Evolutionary conservation across 2,888 invertebrate species (phyloP).

Genomic region (Maniola hyperantus): DNA sequence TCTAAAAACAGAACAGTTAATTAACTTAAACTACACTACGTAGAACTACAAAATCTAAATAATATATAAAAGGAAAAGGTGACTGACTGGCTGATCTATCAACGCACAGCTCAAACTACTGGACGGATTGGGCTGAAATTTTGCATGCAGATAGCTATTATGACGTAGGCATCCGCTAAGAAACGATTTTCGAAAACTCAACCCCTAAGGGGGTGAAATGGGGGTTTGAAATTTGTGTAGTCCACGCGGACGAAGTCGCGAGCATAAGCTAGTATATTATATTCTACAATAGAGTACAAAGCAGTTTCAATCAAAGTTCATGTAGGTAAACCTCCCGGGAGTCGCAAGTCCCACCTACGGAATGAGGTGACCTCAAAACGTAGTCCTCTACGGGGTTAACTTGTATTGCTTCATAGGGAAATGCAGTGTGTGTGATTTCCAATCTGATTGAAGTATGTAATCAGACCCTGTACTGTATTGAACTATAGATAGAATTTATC

Average conservation of each 20-base stretch:
- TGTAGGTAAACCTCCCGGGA: neutral
- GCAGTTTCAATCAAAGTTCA: conserved; percentile 8
- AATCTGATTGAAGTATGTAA: neutral
- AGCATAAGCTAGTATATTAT: too few species aligned
- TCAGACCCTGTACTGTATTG: neutral
- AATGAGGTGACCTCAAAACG: conserved; percentile 18
- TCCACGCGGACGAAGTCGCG: too few species aligned
- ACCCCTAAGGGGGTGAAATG: too few species aligned
- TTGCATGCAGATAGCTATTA: too few species aligned
- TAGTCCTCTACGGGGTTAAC: neutral
- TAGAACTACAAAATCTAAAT: neutral
- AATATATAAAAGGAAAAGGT: too few species aligned
- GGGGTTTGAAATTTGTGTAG: too few species aligned
- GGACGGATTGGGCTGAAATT: too few species aligned
- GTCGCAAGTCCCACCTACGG: neutral
- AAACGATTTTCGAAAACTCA: too few species aligned
- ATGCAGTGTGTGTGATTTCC: conserved; percentile 29
- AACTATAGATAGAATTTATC: neutral
- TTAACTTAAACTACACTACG: neutral
- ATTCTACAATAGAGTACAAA: neutral
- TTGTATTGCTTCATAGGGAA: conserved; percentile 17
- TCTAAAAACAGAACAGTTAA: too few species aligned
- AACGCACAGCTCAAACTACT: too few species aligned
- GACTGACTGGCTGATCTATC: too few species aligned
- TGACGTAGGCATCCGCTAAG: too few species aligned